Conservation (phyloP, 2,888 invertebrate genomes). For the Onchidella celtica region DNA sequence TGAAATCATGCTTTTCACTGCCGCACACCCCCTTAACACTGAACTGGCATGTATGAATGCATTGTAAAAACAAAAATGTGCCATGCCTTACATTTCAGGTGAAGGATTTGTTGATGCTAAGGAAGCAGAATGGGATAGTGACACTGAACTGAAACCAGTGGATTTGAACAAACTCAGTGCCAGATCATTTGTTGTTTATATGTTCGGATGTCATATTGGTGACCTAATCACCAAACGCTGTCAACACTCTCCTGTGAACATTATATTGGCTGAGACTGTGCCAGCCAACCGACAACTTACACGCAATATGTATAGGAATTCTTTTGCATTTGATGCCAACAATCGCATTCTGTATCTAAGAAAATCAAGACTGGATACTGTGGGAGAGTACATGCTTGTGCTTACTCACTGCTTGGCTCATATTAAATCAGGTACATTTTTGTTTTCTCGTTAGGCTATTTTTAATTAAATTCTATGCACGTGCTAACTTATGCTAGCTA, state of each 20-base stretch:
- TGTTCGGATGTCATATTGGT: constrained; percentile 76
- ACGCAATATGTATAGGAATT: constrained; percentile 76
- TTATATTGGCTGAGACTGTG: constrained; percentile 77
- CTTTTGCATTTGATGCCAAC: constrained; percentile 77
- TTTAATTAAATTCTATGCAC: too few species aligned
- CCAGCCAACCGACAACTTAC: constrained; percentile 73
- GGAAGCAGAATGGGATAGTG: constrained; percentile 74
- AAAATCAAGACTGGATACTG: constrained; percentile 72
- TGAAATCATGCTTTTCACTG: too few species aligned
- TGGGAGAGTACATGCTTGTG: constrained; percentile 76
- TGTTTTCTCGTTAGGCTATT: neutral
- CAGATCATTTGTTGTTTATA: constrained; percentile 77
- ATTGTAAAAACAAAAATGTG: too few species aligned
- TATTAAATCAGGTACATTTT: constrained; percentile 74
- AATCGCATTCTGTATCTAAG: constrained; percentile 77
- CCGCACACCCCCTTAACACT: too few species aligned
- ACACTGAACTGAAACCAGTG: constrained; percentile 72
- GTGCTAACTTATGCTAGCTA: too few species aligned
- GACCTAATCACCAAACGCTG: constrained; percentile 73
- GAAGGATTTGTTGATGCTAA: constrained; percentile 61
- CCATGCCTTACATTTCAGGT: too few species aligned
- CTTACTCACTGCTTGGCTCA: constrained; percentile 77
- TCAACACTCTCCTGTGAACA: constrained; percentile 72
- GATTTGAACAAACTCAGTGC: constrained; percentile 76
- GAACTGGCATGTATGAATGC: too few species aligned